Evolutionary conservation across 2,797 vertebrate species (phyloP), one percentile per base, ranked within the genome.

Genomic region (Enteromius argenteus): DNA sequence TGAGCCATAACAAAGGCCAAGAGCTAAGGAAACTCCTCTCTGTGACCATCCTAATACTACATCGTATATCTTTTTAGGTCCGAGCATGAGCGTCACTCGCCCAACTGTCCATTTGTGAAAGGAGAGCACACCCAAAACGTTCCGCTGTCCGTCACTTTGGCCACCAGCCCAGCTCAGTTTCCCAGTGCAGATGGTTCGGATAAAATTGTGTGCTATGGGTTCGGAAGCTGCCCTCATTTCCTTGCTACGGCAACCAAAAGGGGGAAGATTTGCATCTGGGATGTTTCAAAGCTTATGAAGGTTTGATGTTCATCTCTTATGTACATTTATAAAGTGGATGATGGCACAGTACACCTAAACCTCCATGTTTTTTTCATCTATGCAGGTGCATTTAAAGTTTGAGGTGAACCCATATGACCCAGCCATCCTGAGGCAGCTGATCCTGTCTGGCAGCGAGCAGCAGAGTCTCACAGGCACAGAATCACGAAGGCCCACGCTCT

Each of bases 201-300:
- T 90, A 97, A 97, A 90, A 98, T 99, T 73, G 94, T 96, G 86
- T 99, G 98, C 91, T 98, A 97, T 82, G 98, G 98, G 49, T 98
- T 99, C 11, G 98, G 98, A 84, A 99, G 97, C 92, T 99, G 98
- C 89, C 98, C 98, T 58, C 97, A 99, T 92, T 99, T 99, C 90
- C 93, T 99, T 85, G 98, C 98, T 89, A 97, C 97, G 72, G 98
- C 98, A 91, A 99, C 98, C 79, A 99, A 97, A 92, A 95, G 97
- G 92, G 98, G 98, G 80, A 99, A 98, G 91, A 96, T 99, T 92
- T 99, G 98, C 88, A 96, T 99, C 92, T 99, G 98, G 98, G 98
- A 99, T 87, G 96, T 99, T 90, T 99, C 98, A 84, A 99, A 99
- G 93, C 97, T 99, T 91, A 99, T 99, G 98, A 99, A 97, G 97